Evolutionary conservation across 2,888 invertebrate species (phyloP).

Genomic region (Archips crataeganus): DNA sequence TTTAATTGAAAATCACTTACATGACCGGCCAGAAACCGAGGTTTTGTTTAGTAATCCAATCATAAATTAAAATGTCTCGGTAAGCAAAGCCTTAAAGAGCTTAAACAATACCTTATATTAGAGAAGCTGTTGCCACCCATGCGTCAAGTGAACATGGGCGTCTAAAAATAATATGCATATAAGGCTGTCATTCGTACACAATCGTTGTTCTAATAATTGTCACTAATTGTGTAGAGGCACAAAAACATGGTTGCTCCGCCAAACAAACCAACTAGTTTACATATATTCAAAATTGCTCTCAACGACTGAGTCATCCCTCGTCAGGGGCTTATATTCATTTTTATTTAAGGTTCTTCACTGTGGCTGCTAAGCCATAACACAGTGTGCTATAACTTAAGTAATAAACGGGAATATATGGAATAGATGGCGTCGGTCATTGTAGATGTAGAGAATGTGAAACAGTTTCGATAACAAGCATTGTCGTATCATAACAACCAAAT

Average conservation of each 20-base stretch:
- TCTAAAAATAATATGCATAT: constrained; percentile 43
- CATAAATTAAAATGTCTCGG: background rate
- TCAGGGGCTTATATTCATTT: constrained; percentile 70
- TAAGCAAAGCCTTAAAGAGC: background rate
- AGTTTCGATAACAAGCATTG: background rate
- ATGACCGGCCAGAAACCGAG: background rate
- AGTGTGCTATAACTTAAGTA: background rate
- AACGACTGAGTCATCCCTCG: constrained; percentile 80
- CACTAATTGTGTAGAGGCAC: constrained; percentile 76
- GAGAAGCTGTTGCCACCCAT: constrained; percentile 42
- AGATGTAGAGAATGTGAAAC: background rate
- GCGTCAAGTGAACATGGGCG: constrained; percentile 35
- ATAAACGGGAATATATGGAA: background rate
- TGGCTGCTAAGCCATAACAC: constrained; percentile 18
- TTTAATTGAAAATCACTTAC: too few relatives aligned
- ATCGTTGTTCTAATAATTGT: constrained; percentile 77
- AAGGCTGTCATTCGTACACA: constrained; percentile 54
- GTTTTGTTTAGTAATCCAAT: background rate
- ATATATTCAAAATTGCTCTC: constrained; percentile 83
- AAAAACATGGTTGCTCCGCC: constrained; percentile 60
- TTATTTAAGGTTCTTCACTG: constrained; percentile 62
- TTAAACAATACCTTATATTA: constrained; percentile 17
- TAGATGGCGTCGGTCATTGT: background rate
- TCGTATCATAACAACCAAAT: background rate
- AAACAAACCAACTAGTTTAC: constrained; percentile 77